Conservation (phyloP, 1,140 invertebrate genomes). For the Lethocerus indicus region DNA sequence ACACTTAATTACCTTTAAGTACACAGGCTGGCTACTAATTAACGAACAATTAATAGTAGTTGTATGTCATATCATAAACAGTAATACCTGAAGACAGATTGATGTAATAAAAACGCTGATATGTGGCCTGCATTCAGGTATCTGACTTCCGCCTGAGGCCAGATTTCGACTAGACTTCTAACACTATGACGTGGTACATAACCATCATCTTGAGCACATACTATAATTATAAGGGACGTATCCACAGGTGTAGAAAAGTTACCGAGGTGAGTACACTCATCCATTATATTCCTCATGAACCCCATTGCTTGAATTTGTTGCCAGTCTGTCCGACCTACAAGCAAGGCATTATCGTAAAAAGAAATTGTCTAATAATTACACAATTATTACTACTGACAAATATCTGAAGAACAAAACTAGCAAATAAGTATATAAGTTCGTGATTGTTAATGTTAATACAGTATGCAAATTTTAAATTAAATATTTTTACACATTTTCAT, state of each 20-base stretch:
- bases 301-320: slow-evolving; percentile 48
- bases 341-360: not conserved
- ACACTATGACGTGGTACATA: slow-evolving; percentile 80
- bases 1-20: not conserved
- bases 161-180: slow-evolving; percentile 65
- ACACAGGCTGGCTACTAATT: not conserved
- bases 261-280: slow-evolving; percentile 91
- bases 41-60: slow-evolving; percentile 4
- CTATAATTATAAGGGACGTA: slow-evolving; percentile 65
- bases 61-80: slow-evolving; percentile 8
- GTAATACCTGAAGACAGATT: slow-evolving; percentile 77
- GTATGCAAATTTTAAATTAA: too few relatives aligned
- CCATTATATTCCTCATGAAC: slow-evolving; percentile 97
- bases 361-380: too few relatives aligned
- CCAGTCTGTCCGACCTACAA: slow-evolving; percentile 3
- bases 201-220: slow-evolving; percentile 76
- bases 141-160: slow-evolving; percentile 78
- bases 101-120: slow-evolving; percentile 70
- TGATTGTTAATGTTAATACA: too few relatives aligned
- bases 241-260: slow-evolving; percentile 80
- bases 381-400: too few relatives aligned
- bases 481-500: too few relatives aligned
- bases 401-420: too few relatives aligned
- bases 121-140: slow-evolving; percentile 84
- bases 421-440: too few relatives aligned